Conservation (phyloP, 2,113 vertebrate species). For the Conger conger region DNA sequence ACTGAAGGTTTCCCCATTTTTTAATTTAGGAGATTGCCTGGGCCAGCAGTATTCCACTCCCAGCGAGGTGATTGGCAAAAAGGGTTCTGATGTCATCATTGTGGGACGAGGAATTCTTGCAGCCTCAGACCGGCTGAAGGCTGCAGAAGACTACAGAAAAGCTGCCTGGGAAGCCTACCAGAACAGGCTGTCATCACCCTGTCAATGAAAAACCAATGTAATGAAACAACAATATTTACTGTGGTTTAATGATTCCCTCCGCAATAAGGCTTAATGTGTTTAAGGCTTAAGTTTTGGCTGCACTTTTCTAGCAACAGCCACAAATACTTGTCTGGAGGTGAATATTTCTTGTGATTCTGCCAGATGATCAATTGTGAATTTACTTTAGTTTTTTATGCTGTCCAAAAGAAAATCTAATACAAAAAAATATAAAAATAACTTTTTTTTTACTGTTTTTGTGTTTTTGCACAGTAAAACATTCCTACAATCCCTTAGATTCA, state of each 20-base stretch:
- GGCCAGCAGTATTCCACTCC: slow-evolving; percentile 89
- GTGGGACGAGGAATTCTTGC: slow-evolving; percentile 89
- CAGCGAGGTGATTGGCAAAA: slow-evolving; percentile 77
- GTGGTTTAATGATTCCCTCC: slow-evolving; percentile 20
- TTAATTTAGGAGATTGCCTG: slow-evolving; percentile 77
- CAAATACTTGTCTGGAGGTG: not conserved
- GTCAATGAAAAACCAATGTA: not conserved
- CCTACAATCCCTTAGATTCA: too few relatives aligned
- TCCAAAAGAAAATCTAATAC: not conserved
- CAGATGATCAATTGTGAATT: not conserved
- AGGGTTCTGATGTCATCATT: slow-evolving; percentile 88
- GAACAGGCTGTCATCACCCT: slow-evolving; percentile 57
- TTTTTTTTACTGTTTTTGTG: not conserved
- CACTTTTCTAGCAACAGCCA: not conserved
- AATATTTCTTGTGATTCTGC: not conserved
- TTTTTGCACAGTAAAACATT: not conserved
- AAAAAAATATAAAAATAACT: not conserved
- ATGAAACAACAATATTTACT: not conserved
- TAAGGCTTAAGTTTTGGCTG: not conserved
- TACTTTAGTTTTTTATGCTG: not conserved
- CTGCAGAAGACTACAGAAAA: slow-evolving; percentile 82
- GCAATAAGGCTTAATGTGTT: not conserved
- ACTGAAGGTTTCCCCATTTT: not conserved
- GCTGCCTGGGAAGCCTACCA: slow-evolving; percentile 86
- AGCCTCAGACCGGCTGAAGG: slow-evolving; percentile 65